A percentile compares a stretch with the other conserved stretches of the same genome.
Conservation (phyloP, 2,797 vertebrate species). For the Arctocebus calabarensis region DNA sequence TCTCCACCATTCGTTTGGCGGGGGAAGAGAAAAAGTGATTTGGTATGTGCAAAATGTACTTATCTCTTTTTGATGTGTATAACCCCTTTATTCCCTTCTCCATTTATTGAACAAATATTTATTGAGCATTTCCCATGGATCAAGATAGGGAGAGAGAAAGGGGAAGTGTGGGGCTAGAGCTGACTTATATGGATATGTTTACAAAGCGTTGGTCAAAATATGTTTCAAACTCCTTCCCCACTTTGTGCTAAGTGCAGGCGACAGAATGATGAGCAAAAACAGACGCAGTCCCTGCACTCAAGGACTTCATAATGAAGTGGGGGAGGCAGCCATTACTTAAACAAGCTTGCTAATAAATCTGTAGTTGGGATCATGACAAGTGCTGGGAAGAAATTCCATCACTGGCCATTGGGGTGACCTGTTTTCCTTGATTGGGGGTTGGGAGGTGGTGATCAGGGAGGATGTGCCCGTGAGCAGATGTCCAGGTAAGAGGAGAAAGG, state of each 20-base stretch:
- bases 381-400: neutral
- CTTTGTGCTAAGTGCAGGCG: neutral
- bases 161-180: rapidly evolving
- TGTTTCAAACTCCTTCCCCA: neutral
- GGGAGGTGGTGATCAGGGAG: too few species aligned
- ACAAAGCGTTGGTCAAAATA: neutral
- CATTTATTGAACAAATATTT: neutral
- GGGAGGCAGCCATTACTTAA: neutral
- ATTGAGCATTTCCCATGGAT: neutral
- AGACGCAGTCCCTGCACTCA: neutral
- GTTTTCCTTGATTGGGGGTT: rapidly evolving
- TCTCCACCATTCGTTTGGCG: neutral
- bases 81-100: neutral
- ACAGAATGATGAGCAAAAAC: constrained; percentile 44
- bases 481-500: neutral
- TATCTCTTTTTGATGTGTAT: neutral
- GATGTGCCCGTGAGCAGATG: neutral
- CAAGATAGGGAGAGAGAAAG: neutral
- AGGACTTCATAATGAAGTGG: neutral
- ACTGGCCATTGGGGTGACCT: neutral
- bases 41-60: neutral
- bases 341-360: neutral
- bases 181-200: neutral
- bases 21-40: neutral
- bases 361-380: neutral